Evolutionary conservation across 2,888 invertebrate genomes (phyloP), one percentile per base, ranked within the genome.

Genomic region (Acleris sparsana): DNA sequence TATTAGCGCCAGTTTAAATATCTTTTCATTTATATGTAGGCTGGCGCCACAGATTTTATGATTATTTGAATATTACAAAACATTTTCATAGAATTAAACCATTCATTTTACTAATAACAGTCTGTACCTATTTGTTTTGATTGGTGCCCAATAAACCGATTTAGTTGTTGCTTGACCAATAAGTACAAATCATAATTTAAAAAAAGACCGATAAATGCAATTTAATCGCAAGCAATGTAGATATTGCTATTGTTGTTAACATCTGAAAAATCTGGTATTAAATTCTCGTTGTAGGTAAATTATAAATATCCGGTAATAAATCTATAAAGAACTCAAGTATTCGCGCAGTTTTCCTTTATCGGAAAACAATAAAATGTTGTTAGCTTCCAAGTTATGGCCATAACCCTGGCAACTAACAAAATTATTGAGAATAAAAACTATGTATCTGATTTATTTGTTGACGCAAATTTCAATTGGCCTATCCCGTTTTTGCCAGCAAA

Each of bases 341-440:
- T 51, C 62, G 25, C 13, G 16, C 43, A 56, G 51, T 56, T 56
- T 63, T 44, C 62, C 62, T 39, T 56, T 63, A 63, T 63, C 56
- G 62, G 62, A 63, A 63, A 56, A 63, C 62, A 56, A 51, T 63
- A 63, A 63, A 59, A 56, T 51, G 49, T 56, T 25, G 53, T 49
- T 25, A 57, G 44, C 20, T 39, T 25, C 59, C 5, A 60, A 60
- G 59, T 60, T 60, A 51, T 51, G 43, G 51, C 43, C 25, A 33
- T 20, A 20, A 20, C 39, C 46, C 9, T 48, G 53, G 53, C 29
- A 39, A 62, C 20, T 55, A 48, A 39, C 53, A n/a, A 55, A 48
- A 55, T 33, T 46, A 46, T 53, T 16, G 57, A 33, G 20, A 53
- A 62, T 62, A 62, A 62, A 52, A 62, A 20, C 33, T 11, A 39